Percentiles rank a stretch among this genome's conserved stretches.
Conservation (phyloP, 2,888 invertebrate genomes). For the Agrochola litura region DNA sequence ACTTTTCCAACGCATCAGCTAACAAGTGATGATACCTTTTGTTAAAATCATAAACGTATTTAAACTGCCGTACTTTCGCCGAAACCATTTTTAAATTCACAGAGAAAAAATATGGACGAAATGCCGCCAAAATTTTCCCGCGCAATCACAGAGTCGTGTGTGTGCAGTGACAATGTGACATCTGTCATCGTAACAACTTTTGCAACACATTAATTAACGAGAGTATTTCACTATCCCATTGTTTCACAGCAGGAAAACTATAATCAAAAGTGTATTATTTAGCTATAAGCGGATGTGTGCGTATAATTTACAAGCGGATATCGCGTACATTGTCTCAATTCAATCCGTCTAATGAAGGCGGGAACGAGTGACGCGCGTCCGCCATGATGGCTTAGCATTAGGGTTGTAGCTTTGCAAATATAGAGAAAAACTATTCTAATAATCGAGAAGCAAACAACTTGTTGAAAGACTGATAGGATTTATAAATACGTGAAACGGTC, state of each 20-base stretch:
- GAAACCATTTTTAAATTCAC: slow-evolving; percentile 3
- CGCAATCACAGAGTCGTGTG: slow-evolving; percentile 28
- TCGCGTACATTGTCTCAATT: slow-evolving; percentile 80
- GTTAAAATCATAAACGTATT: slow-evolving; percentile 11
- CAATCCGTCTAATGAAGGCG: slow-evolving; percentile 83
- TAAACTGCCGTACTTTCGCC: background rate
- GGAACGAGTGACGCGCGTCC: slow-evolving; percentile 75
- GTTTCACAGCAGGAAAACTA: slow-evolving; percentile 64
- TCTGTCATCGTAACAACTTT: slow-evolving; percentile 51
- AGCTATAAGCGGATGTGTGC: slow-evolving; percentile 64
- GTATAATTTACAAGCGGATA: slow-evolving; percentile 74
- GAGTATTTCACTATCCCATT: slow-evolving; percentile 56
- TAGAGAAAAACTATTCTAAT: slow-evolving; percentile 25
- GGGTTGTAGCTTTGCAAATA: slow-evolving; percentile 69
- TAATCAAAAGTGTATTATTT: slow-evolving; percentile 70
- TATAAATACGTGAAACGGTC: background rate
- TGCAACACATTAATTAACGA: slow-evolving; percentile 53
- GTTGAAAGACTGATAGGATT: background rate
- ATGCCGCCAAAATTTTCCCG: slow-evolving; percentile 39
- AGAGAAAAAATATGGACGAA: slow-evolving; percentile 2
- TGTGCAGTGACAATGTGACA: slow-evolving; percentile 43
- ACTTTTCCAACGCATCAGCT: slow-evolving; percentile 11
- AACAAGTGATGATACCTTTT: slow-evolving; percentile 27
- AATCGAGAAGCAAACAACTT: background rate
- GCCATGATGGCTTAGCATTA: slow-evolving; percentile 71